Evolutionary conservation across 2,113 vertebrate genomes (phyloP), one percentile per base, ranked within the genome.

Genomic region (Anolis sagrei): DNA sequence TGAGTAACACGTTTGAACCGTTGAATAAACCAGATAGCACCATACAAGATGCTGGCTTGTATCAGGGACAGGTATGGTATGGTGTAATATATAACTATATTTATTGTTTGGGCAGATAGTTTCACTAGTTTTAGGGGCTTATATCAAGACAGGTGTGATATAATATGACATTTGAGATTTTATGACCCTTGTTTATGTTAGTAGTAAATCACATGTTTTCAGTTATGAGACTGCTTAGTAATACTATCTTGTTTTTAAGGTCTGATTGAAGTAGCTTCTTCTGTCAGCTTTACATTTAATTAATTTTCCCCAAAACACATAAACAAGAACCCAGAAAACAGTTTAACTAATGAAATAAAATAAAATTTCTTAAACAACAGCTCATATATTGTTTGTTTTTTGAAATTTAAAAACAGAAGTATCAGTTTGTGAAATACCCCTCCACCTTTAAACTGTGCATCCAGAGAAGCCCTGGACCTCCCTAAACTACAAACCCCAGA

Each of bases 1-100:
- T 99, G 98, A 99, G 97, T 97, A 99, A 99, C 95, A 99, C 98
- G 84, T 99, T 99, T 90, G 99, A 99, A 95, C 98, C 98, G 81
- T 95, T 99, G 90, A 99, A 98, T 96, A 99, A 99, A 92, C 98
- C 98, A 11, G 98, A 99, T 92, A 99, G 98, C 96, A 99, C 98
- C 89, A 99, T 99, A 92, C 99, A 99, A 90, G 99, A 99, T 84
- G 98, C 98, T 77, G 99, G 99, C 78, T 97, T 99, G 91, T 99
- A 99, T 93, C 98, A 99, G 92, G 98, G 98, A 94, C 98, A 99
- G 98, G 99, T 99, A 97, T 70, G 93, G 79, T 93, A 86, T 83
- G 93, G 79, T 93, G 85, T 83, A 85, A 70, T 64, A 83, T 66
- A 27, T 21, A 58, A 58, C 54, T 58, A 58, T 58, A 58, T 18